Conservation (phyloP, 2,113 vertebrate species). For the Solenodon paradoxus region DNA sequence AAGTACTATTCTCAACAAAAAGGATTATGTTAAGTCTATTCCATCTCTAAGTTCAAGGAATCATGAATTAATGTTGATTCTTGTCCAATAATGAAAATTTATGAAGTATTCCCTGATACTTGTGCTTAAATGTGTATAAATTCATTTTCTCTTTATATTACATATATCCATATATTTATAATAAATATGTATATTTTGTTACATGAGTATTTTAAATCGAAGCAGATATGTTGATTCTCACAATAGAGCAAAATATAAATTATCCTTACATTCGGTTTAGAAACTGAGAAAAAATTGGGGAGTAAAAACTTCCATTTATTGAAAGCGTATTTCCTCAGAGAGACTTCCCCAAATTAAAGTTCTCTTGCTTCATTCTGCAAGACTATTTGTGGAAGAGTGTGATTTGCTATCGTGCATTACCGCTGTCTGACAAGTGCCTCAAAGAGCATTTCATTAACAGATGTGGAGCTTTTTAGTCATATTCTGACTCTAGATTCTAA, state of each 20-base stretch:
- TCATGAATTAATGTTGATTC: not conserved
- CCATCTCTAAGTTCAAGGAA: not conserved
- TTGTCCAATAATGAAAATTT: not conserved
- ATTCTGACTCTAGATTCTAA: not conserved
- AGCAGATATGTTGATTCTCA: not conserved
- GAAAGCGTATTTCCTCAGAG: not conserved
- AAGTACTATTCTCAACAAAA: not conserved
- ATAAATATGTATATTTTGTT: not conserved
- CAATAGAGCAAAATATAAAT: not conserved
- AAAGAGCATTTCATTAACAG: not conserved
- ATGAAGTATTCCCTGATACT: not conserved
- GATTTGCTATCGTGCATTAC: not conserved
- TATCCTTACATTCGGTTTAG: not conserved
- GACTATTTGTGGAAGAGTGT: not conserved
- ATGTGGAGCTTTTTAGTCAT: no score
- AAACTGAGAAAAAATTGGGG: not conserved
- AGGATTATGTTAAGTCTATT: not conserved
- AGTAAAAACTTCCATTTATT: not conserved
- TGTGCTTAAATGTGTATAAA: not conserved
- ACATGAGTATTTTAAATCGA: not conserved
- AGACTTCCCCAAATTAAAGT: not conserved
- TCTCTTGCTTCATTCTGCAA: not conserved
- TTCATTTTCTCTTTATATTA: not conserved
- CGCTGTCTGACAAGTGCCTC: not conserved
- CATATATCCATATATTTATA: not conserved